Evolutionary conservation across 2,888 invertebrate genomes (phyloP), one percentile per base, ranked within the genome.

Genomic region (Aproaerema taeniolella): DNA sequence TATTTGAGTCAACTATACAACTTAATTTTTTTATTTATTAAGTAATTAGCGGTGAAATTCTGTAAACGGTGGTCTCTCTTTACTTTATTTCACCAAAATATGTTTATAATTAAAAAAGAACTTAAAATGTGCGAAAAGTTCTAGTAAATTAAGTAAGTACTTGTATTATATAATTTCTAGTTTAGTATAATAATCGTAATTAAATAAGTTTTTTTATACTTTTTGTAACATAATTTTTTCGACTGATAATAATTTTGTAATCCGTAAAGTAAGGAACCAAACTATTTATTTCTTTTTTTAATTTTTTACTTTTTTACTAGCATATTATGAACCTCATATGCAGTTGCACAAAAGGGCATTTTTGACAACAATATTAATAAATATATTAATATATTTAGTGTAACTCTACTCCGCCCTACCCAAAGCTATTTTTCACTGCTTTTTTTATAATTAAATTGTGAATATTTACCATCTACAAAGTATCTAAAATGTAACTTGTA

Each of bases 1-100:
- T 41, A 42, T 46, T 40, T 46, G 39, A 50, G 42, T 53, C 46
- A 46, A 47, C 49, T 46, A 35, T 44, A 35, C 41, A 42, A n/a
- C n/a, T n/a, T 35, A 28, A 28, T 16, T 6, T 20, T 4, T 13
- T 55, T 53, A 49, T 53, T 45, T 52, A 50, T 53, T 47, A 31
- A 38, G 32, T n/a, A 14, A 17, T 29, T 38, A 28, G 11, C 49
- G 77, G 75, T 85, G 80, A 80, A 80, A 78, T 77, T 77, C 72
- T 85, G 85, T 85, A 85, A 85, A 86, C 75, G 70, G 79, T 46
- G 42, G 43, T 42, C 44, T 39, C 76, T 81, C 80, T 80, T 83
- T 81, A 82, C 78, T 80, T 61, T 71, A 62, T 82, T 83, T 74
- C 82, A 82, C 80, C 78, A 40, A 39, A 35, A 29, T 32, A 11